Conservation (phyloP, 1,140 invertebrate genomes). For the Papilio aristodemus region DNA sequence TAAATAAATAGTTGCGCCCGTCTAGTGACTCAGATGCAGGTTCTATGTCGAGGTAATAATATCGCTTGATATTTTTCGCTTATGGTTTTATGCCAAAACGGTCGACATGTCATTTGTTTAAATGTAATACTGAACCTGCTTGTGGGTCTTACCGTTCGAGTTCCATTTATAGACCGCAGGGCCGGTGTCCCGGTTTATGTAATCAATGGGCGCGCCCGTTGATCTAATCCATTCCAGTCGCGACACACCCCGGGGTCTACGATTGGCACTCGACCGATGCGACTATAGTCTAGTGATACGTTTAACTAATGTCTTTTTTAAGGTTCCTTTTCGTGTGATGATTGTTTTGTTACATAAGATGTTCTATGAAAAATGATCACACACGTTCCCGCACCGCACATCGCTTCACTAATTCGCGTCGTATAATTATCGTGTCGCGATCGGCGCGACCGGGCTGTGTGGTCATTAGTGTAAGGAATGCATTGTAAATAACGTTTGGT, state of each 20-base stretch:
- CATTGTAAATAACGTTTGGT: slow-evolving; percentile 78
- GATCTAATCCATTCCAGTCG: neutral
- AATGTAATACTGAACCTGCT: slow-evolving; percentile 15
- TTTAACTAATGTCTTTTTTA: slow-evolving; percentile 71
- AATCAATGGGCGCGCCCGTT: neutral
- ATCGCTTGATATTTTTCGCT: neutral
- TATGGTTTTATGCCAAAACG: neutral
- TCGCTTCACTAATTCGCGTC: slow-evolving; percentile 39
- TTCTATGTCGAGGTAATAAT: neutral
- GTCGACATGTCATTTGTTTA: neutral
- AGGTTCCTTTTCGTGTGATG: slow-evolving; percentile 70
- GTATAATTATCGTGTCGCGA: neutral
- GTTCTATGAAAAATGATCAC: slow-evolving; percentile 58
- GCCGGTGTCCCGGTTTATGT: neutral
- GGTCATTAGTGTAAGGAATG: slow-evolving; percentile 65
- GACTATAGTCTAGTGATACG: slow-evolving; percentile 54
- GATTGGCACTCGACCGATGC: neutral
- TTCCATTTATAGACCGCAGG: slow-evolving; percentile 6
- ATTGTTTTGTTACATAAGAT: slow-evolving; percentile 70
- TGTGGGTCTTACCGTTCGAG: slow-evolving; percentile 9
- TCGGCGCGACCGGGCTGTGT: slow-evolving; percentile 40
- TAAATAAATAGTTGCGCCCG: slow-evolving; percentile 10
- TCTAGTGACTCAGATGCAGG: slow-evolving; percentile 28
- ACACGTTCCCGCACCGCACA: slow-evolving; percentile 47
- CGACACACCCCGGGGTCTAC: neutral